These are phyloP conservation scores for Hydractinia symbiolongicarpus DNA, from an alignment of 30 jellyfish, hydroid and myxozoan genomes.

Conservation along the genomic window DNA sequence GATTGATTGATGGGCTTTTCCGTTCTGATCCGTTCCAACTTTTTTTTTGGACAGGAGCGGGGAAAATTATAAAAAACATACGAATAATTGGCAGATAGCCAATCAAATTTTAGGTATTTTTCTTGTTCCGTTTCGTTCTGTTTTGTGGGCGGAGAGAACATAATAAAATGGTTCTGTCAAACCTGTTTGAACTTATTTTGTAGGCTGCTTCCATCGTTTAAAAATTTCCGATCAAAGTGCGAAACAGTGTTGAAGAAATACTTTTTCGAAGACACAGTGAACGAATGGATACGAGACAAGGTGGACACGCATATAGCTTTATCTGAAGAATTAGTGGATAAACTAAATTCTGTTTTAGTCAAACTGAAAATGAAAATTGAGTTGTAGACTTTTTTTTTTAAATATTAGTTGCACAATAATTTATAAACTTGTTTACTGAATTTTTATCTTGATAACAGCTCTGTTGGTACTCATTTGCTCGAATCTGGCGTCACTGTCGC, in stretches of 20 bases:
- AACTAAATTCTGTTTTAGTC: neutral
- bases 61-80: too few relatives aligned
- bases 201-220: conserved; percentile 25
- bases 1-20: too few relatives aligned
- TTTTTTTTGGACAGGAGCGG: too few relatives aligned
- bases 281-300: conserved; percentile 43
- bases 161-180: neutral
- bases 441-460: too few relatives aligned
- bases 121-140: too few relatives aligned
- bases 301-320: conserved; percentile 1
- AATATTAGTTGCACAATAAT: neutral
- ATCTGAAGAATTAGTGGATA: neutral
- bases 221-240: conserved; percentile 28
- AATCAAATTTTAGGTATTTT: too few relatives aligned
- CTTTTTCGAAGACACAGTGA: conserved; percentile 21
- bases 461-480: too few relatives aligned
- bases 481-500: too few relatives aligned
- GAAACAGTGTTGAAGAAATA: neutral
- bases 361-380: neutral
- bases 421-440: neutral
- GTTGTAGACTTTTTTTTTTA: neutral
- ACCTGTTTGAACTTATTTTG: neutral
- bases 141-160: too few relatives aligned
- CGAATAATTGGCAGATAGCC: too few relatives aligned
- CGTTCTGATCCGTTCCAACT: too few relatives aligned